phyloP scores from a whole-genome alignment of 2,888 invertebrate genomes.

The Oscheius sp. region DNA sequence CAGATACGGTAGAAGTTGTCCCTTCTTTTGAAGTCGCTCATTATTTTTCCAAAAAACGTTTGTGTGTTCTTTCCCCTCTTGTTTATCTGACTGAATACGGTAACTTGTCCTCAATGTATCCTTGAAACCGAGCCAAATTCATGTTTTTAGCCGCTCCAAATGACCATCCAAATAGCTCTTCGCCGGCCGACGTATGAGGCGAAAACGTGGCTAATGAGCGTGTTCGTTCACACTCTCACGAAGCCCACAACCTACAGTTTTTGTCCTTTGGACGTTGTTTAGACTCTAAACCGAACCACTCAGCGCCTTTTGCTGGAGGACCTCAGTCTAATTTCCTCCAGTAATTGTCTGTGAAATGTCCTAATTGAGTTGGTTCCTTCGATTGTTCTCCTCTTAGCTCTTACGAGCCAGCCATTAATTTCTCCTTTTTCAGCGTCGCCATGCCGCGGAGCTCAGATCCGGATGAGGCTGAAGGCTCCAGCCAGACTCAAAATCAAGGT shows the following conservation, averaged over 20 bases:
- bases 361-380: background rate
- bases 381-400: background rate
- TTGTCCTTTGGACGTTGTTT: background rate
- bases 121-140: background rate
- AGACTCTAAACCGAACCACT: background rate
- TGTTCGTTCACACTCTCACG: background rate
- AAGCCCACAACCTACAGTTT: background rate
- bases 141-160: background rate
- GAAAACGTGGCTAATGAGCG: background rate
- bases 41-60: too few species aligned
- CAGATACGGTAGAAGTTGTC: too few species aligned
- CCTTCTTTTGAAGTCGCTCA: too few species aligned
- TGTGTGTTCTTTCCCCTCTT: too few species aligned
- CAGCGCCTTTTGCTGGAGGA: background rate
- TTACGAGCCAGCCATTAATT: background rate
- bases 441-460: slow-evolving; percentile 13
- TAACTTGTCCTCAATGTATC: background rate
- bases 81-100: too few species aligned
- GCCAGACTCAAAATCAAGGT: slow-evolving; percentile 10
- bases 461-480: slow-evolving; percentile 11
- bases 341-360: slow-evolving; percentile 1
- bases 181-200: background rate
- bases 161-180: background rate
- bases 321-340: background rate
- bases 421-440: background rate